Evolutionary conservation across 2,113 vertebrate species (phyloP).

Genomic region (Lates calcarifer): DNA sequence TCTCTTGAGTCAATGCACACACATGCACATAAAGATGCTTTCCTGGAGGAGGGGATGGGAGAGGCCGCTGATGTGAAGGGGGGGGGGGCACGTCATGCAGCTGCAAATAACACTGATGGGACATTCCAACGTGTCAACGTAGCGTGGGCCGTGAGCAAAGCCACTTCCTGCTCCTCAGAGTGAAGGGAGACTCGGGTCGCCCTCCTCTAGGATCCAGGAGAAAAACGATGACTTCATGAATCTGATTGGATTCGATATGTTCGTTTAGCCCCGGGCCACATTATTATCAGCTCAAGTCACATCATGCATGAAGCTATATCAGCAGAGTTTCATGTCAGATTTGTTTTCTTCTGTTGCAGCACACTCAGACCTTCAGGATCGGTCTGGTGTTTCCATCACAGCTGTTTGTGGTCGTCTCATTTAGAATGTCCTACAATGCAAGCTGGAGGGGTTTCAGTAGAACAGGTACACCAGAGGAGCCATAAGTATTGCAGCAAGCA

Average conservation of each 20-base stretch:
- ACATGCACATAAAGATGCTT: conserved; percentile 38
- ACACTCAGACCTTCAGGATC: conserved; percentile 23
- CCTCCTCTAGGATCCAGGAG: background rate
- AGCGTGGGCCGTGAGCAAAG: conserved; percentile 36
- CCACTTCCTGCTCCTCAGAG: conserved; percentile 43
- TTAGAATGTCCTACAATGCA: conserved; percentile 19
- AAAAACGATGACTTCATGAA: background rate
- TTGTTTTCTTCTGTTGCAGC: background rate
- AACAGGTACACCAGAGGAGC: conserved; percentile 49
- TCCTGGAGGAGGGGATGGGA: too few species aligned
- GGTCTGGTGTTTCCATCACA: conserved; percentile 41
- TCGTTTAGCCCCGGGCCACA: conserved; percentile 4
- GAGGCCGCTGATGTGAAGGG: conserved; percentile 55
- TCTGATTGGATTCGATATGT: conserved; percentile 24
- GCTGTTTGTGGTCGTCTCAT: background rate
- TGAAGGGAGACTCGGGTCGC: conserved; percentile 12
- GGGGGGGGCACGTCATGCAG: conserved; percentile 51
- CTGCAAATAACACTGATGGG: conserved; percentile 64
- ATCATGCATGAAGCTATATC: background rate
- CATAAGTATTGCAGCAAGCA: conserved; percentile 27
- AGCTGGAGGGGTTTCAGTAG: background rate
- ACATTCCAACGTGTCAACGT: conserved; percentile 55
- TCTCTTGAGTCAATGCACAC: conserved; percentile 40
- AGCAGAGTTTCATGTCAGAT: background rate
- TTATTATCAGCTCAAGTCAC: background rate